phyloP scores from a whole-genome alignment of 2,888 invertebrate species.

The Steinernema hermaphroditum region DNA sequence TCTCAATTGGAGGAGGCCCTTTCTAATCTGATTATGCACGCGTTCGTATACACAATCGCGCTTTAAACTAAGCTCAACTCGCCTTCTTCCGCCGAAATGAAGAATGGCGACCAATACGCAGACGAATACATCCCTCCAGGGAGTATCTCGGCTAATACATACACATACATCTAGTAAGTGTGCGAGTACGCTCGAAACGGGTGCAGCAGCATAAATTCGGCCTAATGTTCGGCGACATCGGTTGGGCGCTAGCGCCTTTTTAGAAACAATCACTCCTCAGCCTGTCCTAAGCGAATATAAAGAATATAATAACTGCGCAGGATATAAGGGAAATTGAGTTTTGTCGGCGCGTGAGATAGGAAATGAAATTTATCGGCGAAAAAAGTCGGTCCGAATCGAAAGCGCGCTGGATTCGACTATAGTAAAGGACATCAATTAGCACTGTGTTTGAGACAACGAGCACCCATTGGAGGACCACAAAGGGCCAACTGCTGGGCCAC shows the following conservation, averaged over 20 bases:
- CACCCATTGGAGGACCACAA: conserved; percentile 9
- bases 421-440: conserved; percentile 25
- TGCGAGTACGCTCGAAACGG: conserved; percentile 10
- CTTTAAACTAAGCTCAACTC: conserved; percentile 26
- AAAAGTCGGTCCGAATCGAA: not conserved
- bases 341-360: not conserved
- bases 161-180: conserved; percentile 24
- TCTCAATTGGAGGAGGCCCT: not conserved
- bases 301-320: conserved; percentile 1
- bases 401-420: not conserved
- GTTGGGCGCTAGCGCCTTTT: not conserved
- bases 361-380: not conserved
- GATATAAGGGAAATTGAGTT: conserved; percentile 12
- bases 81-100: conserved; percentile 22
- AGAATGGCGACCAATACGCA: conserved; percentile 30
- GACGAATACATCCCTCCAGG: conserved; percentile 30
- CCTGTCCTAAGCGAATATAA: not conserved
- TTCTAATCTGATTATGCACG: conserved; percentile 26
- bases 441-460: conserved; percentile 26
- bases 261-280: not conserved
- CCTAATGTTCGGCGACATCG: not conserved
- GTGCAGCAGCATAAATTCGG: conserved; percentile 2
- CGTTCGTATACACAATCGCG: conserved; percentile 24
- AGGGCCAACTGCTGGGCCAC: not conserved
- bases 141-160: conserved; percentile 29